A percentile compares a stretch with the other conserved stretches of the same genome.
Conservation (phyloP, 2,888 invertebrate species). For the Acrocyrtus sp. region DNA sequence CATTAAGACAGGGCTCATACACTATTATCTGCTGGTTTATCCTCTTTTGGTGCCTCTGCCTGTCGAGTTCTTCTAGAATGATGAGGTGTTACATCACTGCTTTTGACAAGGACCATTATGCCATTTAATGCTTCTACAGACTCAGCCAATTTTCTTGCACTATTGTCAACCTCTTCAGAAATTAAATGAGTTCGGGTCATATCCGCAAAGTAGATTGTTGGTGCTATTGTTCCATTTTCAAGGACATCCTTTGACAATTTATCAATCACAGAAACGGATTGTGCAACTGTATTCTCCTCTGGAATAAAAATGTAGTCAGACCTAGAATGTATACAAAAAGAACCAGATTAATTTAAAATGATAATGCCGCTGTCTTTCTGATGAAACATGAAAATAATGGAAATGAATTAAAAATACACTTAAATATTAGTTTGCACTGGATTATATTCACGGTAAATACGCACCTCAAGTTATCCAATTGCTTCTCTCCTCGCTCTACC, state of each 20-base stretch:
- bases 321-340: constrained; percentile 4
- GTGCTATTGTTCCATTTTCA: constrained; percentile 37
- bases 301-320: constrained; percentile 33
- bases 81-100: constrained; percentile 36
- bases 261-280: constrained; percentile 28
- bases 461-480: constrained; percentile 33
- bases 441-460: neutral
- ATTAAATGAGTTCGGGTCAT: constrained; percentile 25
- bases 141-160: constrained; percentile 33
- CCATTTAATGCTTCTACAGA: constrained; percentile 31
- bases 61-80: constrained; percentile 34
- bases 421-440: too few species aligned
- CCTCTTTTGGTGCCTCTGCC: neutral
- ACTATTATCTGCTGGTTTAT: too few species aligned
- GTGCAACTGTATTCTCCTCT: constrained; percentile 21
- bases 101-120: constrained; percentile 35
- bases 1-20: too few species aligned
- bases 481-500: constrained; percentile 38
- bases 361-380: too few species aligned
- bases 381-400: too few species aligned
- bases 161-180: constrained; percentile 30
- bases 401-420: too few species aligned
- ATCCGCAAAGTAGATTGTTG: constrained; percentile 42
- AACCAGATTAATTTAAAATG: too few species aligned
- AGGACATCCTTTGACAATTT: constrained; percentile 32